Base-by-base conservation (phyloP, 2,888 invertebrate species). In the Herminia tarsipennalis region DNA sequence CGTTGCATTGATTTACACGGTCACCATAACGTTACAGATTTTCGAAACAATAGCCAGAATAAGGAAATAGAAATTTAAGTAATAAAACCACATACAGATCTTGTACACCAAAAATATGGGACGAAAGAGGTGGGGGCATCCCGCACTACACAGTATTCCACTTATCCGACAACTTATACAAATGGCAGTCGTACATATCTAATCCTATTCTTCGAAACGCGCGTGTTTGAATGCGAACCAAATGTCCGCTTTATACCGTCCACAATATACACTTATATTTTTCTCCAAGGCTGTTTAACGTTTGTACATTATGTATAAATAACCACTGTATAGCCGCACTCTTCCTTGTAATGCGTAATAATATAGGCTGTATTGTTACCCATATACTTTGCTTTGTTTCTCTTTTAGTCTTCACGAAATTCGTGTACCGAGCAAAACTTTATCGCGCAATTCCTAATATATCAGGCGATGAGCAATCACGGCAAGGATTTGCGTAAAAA, bases 141-240 rank as follows among this genome's bases (percentile, higher is more conserved):
- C 33, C 14, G 29, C 24, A 14, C 34, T 54, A 61, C 56, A 66
- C 45, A 54, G 34, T n/a, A 56, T 56, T 58, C 51, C 51, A 56
- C 50, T 67, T 56, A 42, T 28, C 42, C 35, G 5, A 53, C 51
- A 51, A 57, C 28, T 56, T 38, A 40, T 38, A 50, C 38, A 56
- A 49, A 53, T 52, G 25, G 37, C 33, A 30, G 6, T 21, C 18
- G 30, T 33, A 55, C 47, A 24, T 34, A 45, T 27, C 45, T 51
- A 48, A 50, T 48, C 39, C 51, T 45, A 46, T 46, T 36, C 29
- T 18, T 14, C 13, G 20, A 36, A 30, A 13, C 16, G 12, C 33
- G 39, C 13, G 25, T 35, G 30, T 51, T 49, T 36, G 42, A 45
- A 32, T 38, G 47, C 44, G 41, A 40, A 50, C 37, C 27, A 29